Conservation (phyloP, 1,140 invertebrate genomes). For the Trachelipus rathkii region DNA sequence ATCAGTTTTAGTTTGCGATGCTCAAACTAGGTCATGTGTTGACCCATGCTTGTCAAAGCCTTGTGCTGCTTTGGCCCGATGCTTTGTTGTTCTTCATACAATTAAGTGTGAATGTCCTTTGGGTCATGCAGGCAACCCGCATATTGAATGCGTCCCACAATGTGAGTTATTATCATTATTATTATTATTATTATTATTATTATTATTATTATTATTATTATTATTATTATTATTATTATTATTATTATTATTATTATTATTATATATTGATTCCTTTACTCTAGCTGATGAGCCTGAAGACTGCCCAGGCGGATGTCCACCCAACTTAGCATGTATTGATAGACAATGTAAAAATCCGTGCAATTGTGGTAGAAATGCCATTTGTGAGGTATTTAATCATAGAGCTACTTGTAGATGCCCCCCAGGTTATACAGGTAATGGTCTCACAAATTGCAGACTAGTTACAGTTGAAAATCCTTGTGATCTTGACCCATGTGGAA, state of each 20-base stretch:
- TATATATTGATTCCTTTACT: background rate
- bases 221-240: constrained; percentile 9
- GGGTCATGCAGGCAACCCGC: constrained; percentile 47
- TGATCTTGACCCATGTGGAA: constrained; percentile 75
- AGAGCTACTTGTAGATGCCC: constrained; percentile 76
- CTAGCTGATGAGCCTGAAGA: constrained; percentile 43
- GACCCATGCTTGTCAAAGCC: constrained; percentile 64
- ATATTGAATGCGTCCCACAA: constrained; percentile 45
- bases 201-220: constrained; percentile 6
- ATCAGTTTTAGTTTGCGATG: constrained; percentile 75
- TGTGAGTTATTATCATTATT: background rate
- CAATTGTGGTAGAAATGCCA: constrained; percentile 74
- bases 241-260: constrained; percentile 5
- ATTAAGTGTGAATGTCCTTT: constrained; percentile 47
- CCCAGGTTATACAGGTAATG: constrained; percentile 75
- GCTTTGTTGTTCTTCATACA: constrained; percentile 47
- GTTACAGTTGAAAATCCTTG: constrained; percentile 64
- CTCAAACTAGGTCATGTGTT: constrained; percentile 74
- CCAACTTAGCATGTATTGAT: constrained; percentile 57
- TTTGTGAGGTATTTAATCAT: constrained; percentile 83
- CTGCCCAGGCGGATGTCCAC: constrained; percentile 47
- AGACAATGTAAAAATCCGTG: constrained; percentile 76
- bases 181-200: constrained; percentile 7
- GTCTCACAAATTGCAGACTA: constrained; percentile 57
- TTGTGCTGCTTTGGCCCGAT: constrained; percentile 50